Percentiles rank a stretch among this genome's conserved stretches.
These are phyloP conservation scores for Drosophila fungiperda DNA, from an alignment of 2,888 invertebrate genomes.

Conservation along the genomic window DNA sequence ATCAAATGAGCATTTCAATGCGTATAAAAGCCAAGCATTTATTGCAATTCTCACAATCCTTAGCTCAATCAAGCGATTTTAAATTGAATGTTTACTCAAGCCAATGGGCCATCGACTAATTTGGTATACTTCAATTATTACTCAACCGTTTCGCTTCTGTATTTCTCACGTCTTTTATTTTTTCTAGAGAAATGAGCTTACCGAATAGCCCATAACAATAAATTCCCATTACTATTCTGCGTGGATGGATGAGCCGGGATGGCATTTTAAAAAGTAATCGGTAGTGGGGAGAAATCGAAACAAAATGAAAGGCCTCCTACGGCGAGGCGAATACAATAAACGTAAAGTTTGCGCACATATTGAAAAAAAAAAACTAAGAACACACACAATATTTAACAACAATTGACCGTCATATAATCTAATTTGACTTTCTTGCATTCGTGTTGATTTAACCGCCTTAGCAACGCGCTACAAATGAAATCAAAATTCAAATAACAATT, in stretches of 20 bases:
- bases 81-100: constrained; percentile 13
- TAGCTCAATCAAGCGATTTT: not conserved
- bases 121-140: constrained; percentile 19
- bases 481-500: constrained; percentile 14
- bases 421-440: constrained; percentile 29
- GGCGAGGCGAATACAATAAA: constrained; percentile 20
- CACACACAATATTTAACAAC: not conserved
- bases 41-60: not conserved
- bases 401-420: constrained; percentile 33
- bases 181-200: constrained; percentile 36
- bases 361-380: not conserved
- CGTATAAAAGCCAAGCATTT: not conserved
- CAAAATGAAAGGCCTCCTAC: constrained; percentile 32
- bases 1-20: not conserved
- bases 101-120: not conserved
- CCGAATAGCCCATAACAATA: constrained; percentile 11
- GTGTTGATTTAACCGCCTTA: constrained; percentile 1
- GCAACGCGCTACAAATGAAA: constrained; percentile 20
- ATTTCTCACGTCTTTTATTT: constrained; percentile 4
- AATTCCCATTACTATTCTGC: constrained; percentile 31
- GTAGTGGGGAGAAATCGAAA: constrained; percentile 2
- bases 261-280: constrained; percentile 2
- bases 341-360: not conserved
- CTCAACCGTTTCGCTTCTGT: constrained; percentile 1
- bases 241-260: not conserved